Evolutionary conservation across 2,888 invertebrate genomes (phyloP).

Genomic region (Acanthosepion pharaonis): DNA sequence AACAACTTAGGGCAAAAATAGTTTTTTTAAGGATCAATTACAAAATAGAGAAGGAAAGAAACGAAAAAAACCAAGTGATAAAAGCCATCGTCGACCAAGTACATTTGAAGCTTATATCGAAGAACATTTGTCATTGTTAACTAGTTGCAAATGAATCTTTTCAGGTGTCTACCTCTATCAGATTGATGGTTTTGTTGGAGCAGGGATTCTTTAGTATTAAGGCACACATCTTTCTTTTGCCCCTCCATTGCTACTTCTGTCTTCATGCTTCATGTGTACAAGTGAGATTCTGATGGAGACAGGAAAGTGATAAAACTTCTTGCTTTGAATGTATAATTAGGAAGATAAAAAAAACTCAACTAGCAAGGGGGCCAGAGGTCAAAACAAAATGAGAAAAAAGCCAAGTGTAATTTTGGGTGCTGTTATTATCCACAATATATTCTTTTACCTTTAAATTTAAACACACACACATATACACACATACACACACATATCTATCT

Average conservation of each 20-base stretch:
- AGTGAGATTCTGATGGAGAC: background rate
- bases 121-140: conserved; percentile 33
- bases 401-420: too few relatives aligned
- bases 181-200: conserved; percentile 2
- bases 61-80: background rate
- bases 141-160: background rate
- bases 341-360: background rate
- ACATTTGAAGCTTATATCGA: background rate
- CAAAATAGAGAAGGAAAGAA: background rate
- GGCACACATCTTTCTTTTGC: background rate
- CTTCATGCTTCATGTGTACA: background rate
- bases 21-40: conserved; percentile 33
- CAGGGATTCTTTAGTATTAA: background rate
- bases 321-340: background rate
- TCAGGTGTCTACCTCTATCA: conserved; percentile 2
- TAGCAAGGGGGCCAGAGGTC: background rate
- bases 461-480: background rate
- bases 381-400: background rate
- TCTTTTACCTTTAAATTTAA: background rate
- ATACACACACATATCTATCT: background rate
- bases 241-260: background rate
- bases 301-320: conserved; percentile 14
- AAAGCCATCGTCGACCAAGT: background rate
- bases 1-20: background rate
- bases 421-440: background rate